Evolutionary conservation across 2,797 vertebrate genomes (phyloP), one percentile per base, ranked within the genome.

Genomic region (Poecile montanus): DNA sequence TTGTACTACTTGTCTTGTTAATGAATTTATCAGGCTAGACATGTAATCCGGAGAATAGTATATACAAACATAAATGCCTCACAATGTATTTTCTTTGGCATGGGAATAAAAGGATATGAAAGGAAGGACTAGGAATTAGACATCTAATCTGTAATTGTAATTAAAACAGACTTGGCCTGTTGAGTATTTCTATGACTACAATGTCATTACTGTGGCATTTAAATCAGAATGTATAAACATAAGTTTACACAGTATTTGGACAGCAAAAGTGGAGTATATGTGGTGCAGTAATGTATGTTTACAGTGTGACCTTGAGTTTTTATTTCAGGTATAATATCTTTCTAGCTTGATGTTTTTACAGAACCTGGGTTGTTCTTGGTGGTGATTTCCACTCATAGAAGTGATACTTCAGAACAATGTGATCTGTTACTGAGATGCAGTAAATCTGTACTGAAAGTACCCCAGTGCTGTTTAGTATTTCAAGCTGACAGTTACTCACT

Each of bases 91-190:
- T 94, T 78, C 42, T 93, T 93, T 83, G 56, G 60, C 66, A 36
- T 42, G 79, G 19, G 40, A 95, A 79, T 89, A 85, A 91, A 94
- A 91, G 19, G 29, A 58, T 81, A 23, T 89, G 57, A 89, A 94
- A 93, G 45, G 58, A 66, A 67, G 44, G 56, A 67, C 72, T 84
- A 76, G 47, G 81, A 86, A 54, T 79, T 58, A 75, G 86, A 75
- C 56, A 53, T n/a, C 20, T 86, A 60, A 72, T 75, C 45, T 80
- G n/a, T 57, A 87, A 91, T 2, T 73, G 56, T 77, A 90, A 82
- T 95, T 65, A 85, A 83, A 87, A 42, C 26, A 57, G 62, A 77
- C 47, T 58, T 44, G 29, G 19, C 70, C 25, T 58, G 48, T 86
- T 92, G 34, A 79, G 6, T 54, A 22, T 83, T 88, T 95, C 60